These are phyloP conservation scores for Valencia hispanica DNA, from an alignment of 2,797 vertebrate species.

Conservation along the genomic window DNA sequence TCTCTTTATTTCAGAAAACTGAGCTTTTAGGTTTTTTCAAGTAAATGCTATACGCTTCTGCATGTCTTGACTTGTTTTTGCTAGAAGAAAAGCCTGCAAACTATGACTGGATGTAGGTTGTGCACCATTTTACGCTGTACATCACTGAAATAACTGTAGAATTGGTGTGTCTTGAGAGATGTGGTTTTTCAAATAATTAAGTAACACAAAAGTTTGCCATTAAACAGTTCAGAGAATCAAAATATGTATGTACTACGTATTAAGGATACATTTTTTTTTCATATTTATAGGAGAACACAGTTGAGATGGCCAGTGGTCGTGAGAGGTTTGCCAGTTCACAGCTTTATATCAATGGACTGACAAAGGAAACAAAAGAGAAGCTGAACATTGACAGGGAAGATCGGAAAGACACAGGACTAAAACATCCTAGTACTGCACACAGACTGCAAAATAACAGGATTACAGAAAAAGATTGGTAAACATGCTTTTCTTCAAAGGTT, in stretches of 20 bases:
- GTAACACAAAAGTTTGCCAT: background rate
- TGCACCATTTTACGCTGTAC: background rate
- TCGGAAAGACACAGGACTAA: constrained; percentile 19
- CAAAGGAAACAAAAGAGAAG: constrained; percentile 34
- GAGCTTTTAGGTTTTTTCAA: no score
- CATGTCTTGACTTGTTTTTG: no score
- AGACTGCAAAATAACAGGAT: constrained; percentile 53
- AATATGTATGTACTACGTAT: background rate
- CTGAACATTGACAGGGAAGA: constrained; percentile 19
- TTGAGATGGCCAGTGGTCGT: constrained; percentile 62
- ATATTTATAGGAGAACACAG: constrained; percentile 72
- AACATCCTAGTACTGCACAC: constrained; percentile 20
- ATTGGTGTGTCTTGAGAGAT: background rate
- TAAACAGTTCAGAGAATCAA: background rate
- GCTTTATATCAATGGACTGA: constrained; percentile 34
- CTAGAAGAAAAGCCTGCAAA: no score
- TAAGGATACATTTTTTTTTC: background rate
- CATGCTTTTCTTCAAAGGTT: background rate
- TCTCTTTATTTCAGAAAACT: no score
- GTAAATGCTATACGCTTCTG: no score
- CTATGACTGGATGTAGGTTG: background rate
- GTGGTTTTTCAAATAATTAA: background rate
- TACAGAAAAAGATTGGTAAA: constrained; percentile 68
- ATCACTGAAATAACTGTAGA: background rate
- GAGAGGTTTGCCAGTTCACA: constrained; percentile 41